These are phyloP conservation scores for Manis crassicaudata DNA, from an alignment of 2,797 vertebrate genomes.

Conservation along the genomic window DNA sequence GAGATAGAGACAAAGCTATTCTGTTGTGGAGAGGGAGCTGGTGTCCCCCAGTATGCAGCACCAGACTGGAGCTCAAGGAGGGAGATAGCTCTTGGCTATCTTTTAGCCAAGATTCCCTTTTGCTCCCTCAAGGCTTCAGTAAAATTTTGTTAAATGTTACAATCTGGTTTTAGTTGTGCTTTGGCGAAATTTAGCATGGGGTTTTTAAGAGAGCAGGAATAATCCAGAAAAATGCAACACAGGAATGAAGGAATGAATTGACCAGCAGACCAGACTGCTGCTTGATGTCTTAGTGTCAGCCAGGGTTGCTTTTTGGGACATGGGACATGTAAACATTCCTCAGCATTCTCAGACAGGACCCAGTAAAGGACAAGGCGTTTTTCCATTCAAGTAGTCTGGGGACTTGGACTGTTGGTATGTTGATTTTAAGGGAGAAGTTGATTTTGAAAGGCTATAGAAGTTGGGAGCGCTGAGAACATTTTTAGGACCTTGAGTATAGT, in stretches of 20 bases:
- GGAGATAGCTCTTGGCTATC: not conserved
- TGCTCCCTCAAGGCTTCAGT: not conserved
- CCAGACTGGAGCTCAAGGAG: not conserved
- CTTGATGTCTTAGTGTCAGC: not conserved
- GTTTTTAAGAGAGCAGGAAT: conserved; percentile 17
- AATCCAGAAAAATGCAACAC: not conserved
- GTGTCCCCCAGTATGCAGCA: rapidly evolving
- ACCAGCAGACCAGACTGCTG: not conserved
- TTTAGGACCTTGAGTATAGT: not conserved
- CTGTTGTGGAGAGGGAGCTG: not conserved
- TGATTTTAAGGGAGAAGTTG: not conserved
- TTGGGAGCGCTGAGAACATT: not conserved
- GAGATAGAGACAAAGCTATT: not conserved
- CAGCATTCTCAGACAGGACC: not conserved
- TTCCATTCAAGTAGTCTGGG: not conserved
- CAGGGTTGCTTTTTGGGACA: not conserved
- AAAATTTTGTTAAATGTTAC: not conserved
- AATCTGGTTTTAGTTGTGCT: conserved; percentile 8
- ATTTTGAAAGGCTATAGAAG: not conserved
- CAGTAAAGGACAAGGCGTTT: not conserved
- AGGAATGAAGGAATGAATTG: not conserved
- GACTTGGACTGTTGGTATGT: not conserved
- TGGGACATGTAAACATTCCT: not conserved
- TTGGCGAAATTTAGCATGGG: not conserved
- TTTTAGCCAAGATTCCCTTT: not conserved